Evolutionary conservation across 2,113 vertebrate species (phyloP).

Genomic region (Amphiprion percula): DNA sequence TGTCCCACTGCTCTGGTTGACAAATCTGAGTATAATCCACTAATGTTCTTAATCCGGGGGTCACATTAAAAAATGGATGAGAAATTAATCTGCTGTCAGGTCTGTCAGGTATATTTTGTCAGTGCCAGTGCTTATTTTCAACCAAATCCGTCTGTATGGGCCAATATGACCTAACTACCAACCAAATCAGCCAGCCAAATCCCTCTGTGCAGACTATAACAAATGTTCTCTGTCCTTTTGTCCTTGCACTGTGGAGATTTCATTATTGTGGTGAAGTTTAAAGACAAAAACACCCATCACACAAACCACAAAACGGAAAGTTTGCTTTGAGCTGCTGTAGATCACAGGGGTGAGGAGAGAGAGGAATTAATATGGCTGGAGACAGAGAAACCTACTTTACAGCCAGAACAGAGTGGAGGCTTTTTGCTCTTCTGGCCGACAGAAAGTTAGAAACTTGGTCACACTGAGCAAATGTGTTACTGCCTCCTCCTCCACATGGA

Average conservation of each 20-base stretch:
- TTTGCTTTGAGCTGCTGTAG: conserved; percentile 26
- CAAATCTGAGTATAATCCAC: conserved; percentile 82
- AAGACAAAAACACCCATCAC: conserved; percentile 34
- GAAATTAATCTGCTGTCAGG: conserved; percentile 82
- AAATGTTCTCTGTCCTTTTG: conserved; percentile 62
- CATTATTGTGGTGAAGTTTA: conserved; percentile 40
- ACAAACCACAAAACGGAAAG: conserved; percentile 29
- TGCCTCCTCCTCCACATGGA: conserved; percentile 55
- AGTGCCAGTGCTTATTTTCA: conserved; percentile 62
- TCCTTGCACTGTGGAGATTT: conserved; percentile 63
- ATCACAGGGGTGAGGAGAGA: conserved; percentile 12
- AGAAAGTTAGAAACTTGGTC: conserved; percentile 61
- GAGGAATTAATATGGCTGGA: conserved; percentile 19
- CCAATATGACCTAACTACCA: conserved; percentile 42
- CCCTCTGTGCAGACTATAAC: conserved; percentile 40
- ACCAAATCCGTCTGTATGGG: conserved; percentile 65
- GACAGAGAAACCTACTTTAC: conserved; percentile 42
- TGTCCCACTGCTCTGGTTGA: conserved; percentile 72
- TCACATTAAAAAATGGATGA: conserved; percentile 83
- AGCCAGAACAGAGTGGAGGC: conserved; percentile 21
- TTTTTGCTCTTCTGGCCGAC: conserved; percentile 35
- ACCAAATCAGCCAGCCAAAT: conserved; percentile 60
- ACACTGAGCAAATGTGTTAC: conserved; percentile 47
- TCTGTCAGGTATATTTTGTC: conserved; percentile 77
- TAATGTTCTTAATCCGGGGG: conserved; percentile 82